Evolutionary conservation across 2,113 vertebrate genomes (phyloP).

Genomic region (Bubo scandiacus): DNA sequence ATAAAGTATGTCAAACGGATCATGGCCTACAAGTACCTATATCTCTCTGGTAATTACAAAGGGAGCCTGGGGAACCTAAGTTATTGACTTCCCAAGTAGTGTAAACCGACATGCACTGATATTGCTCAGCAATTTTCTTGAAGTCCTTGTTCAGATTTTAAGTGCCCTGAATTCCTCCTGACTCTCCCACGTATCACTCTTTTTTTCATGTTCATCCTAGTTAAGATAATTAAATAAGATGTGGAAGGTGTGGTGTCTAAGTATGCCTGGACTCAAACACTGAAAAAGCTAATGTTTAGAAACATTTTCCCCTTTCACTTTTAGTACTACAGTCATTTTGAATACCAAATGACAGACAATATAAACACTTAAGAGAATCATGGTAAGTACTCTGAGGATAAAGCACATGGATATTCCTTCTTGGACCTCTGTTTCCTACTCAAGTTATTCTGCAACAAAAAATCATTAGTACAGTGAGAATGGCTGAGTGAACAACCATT

Average conservation of each 20-base stretch:
- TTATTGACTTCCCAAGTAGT: background rate
- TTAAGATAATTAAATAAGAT: background rate
- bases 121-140: background rate
- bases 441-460: background rate
- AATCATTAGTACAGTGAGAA: background rate
- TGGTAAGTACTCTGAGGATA: background rate
- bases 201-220: background rate
- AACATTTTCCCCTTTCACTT: background rate
- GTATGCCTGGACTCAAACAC: background rate
- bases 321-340: background rate
- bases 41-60: background rate
- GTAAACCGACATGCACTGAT: background rate
- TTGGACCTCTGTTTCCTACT: background rate
- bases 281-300: background rate
- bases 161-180: background rate
- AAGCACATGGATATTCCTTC: background rate
- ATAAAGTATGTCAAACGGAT: background rate
- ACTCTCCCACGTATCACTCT: rapidly evolving
- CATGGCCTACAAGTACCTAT: background rate
- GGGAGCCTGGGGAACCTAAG: background rate
- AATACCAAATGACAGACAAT: background rate
- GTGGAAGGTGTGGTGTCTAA: background rate
- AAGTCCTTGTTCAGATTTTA: background rate
- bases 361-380: background rate
- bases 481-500: background rate